Base-by-base conservation (phyloP, 2,888 invertebrate genomes). In the Epirrhoe tristata region DNA sequence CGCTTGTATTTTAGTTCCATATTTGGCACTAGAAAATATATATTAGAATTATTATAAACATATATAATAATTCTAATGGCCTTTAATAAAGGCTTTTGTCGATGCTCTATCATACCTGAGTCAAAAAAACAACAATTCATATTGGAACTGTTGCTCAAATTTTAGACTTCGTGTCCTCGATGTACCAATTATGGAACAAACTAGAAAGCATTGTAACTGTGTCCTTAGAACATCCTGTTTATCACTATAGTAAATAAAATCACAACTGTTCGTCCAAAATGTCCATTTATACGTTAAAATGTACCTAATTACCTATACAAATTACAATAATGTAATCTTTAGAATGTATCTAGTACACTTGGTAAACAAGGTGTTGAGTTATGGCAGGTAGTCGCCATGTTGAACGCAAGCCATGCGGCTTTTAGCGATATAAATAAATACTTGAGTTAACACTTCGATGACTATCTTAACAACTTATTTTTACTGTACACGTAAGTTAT, bases 181-280 rank as follows among this genome's bases (percentile, higher is more conserved):
- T 32, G 6, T n/a, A 53, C 53, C 48, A 48, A 5, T 36, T 77
- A 74, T 87, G 91, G 91, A 90, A 89, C 91, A 88, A 88, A 90
- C 91, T 90, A 90, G 86, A 88, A 89, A 85, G 75, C 71, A 82
- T 85, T 85, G 81, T 61, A 67, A 78, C 71, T 74, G 68, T 81
- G 53, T 59, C 81, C 82, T 81, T 81, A 83, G 84, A 78, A 78
- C 80, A 84, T 83, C 85, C 80, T 82, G 83, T 87, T 85, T 80
- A 81, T 83, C 86, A 84, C 86, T 87, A 87, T 86, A 86, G 85
- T 83, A 84, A 82, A 80, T 82, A 83, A 84, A 82, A 80, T 89
- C 90, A 91, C 90, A 92, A 92, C 89, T 93, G 93, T 92, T 93
- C 93, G 93, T 93, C 93, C 93, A 93, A 93, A 91, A 89, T 93